Evolutionary conservation across 2,113 vertebrate genomes (phyloP), one percentile per base, ranked within the genome.

Genomic region (Clarias magur): DNA sequence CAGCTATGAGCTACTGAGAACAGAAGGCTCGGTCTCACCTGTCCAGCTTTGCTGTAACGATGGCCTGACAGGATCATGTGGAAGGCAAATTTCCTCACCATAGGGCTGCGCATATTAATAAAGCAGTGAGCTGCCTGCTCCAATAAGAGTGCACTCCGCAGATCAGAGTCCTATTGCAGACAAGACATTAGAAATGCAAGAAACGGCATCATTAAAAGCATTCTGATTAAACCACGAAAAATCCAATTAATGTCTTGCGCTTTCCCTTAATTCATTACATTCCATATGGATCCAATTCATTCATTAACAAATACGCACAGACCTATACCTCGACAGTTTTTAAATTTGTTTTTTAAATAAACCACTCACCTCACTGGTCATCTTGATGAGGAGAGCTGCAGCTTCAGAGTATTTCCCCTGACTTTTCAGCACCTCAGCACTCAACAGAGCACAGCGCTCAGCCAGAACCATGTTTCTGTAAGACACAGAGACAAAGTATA

Each of bases 11-110:
- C 13, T 23, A 6, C 21, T 30, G 23, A 62, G 3, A 30, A 11
- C 13, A 38, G 65, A 59, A 59, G 16, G 3, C 72, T 11, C 15
- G 1, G 11, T 80, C 94, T 93, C 89, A 99, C 98, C 96, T 99
- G 98, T 34, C 97, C 97, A 78, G 98, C 98, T 96, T 99, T 99
- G 94, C 97, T 98, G 93, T 97, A 99, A 27, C 98, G 96, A 91
- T 99, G 98, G 70, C 98, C 98, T 80, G 98, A 97, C 90, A 99
- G 4, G 92, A 99, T 99, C 98, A 99, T 99, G 81, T 99, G 97
- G 95, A 99, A 99, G 0, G 98, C 98, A 59, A 99, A 99, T 91
- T 99, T 99, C 87, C 98, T 96, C 92, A 99, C 97, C 98, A 99
- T 99, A 4, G 98, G 98, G 89, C 93, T 97, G 48, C 96, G 97